Conservation (phyloP, 2,888 invertebrate species). For the Xestoiulus laeticollis region DNA sequence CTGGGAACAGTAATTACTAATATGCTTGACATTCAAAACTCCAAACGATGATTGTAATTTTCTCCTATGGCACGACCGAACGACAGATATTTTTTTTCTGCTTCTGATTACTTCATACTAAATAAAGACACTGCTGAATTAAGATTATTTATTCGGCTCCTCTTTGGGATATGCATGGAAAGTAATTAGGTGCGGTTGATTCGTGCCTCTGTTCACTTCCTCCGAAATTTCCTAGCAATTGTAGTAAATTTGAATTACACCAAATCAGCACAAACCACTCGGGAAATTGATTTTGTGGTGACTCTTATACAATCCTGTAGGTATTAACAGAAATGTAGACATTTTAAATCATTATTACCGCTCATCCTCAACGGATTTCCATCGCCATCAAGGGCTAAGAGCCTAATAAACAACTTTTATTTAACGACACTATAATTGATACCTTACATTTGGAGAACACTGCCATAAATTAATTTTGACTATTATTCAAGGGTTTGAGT, state of each 20-base stretch:
- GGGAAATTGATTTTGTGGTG: constrained; percentile 16
- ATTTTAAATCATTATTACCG: constrained; percentile 3
- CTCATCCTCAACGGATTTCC: constrained; percentile 24
- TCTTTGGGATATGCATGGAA: neutral
- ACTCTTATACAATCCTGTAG: neutral
- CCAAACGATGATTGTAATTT: neutral
- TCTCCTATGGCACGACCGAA: neutral
- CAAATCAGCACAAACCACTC: neutral
- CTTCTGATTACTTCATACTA: neutral
- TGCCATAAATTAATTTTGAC: constrained; percentile 41
- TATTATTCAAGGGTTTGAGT: neutral
- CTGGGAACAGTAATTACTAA: neutral
- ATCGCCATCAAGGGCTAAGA: neutral
- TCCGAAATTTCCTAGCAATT: neutral
- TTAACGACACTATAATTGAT: constrained; percentile 39
- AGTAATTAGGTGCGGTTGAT: neutral
- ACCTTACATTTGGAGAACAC: constrained; percentile 31
- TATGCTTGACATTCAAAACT: neutral
- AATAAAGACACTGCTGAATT: neutral
- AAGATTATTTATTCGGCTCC: neutral
- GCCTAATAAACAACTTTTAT: constrained; percentile 35
- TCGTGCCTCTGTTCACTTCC: neutral
- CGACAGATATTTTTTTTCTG: neutral
- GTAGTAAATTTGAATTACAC: constrained; percentile 12
- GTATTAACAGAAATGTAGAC: neutral